Percentiles rank a stretch among this genome's conserved stretches.
Conservation (phyloP, 1,140 invertebrate species). For the Anoplophora glabripennis region DNA sequence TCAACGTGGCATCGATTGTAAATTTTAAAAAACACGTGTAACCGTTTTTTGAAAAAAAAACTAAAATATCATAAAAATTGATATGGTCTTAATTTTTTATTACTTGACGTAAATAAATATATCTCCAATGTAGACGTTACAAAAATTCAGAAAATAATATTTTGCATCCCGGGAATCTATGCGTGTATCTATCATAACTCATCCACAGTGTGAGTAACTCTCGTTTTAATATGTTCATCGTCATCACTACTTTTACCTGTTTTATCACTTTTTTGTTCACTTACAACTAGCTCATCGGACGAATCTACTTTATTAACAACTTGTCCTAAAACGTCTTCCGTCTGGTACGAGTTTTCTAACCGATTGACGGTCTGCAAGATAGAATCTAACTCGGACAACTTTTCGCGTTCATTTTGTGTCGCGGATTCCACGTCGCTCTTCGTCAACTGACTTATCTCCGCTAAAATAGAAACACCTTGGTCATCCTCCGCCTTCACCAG, state of each 20-base stretch:
- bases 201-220: slow-evolving; percentile 8
- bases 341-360: neutral
- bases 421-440: slow-evolving; percentile 3
- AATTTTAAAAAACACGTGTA: too few relatives aligned
- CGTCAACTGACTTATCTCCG: slow-evolving; percentile 23
- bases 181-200: slow-evolving; percentile 31
- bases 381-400: slow-evolving; percentile 7
- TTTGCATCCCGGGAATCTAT: too few relatives aligned
- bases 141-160: too few relatives aligned
- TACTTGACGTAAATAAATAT: too few relatives aligned
- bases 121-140: too few relatives aligned
- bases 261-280: slow-evolving; percentile 14
- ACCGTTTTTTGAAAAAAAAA: too few relatives aligned
- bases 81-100: too few relatives aligned
- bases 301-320: slow-evolving; percentile 4
- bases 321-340: slow-evolving; percentile 9
- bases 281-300: slow-evolving; percentile 3
- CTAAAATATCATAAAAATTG: too few relatives aligned
- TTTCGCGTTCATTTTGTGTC: slow-evolving; percentile 9
- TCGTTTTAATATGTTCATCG: slow-evolving; percentile 8
- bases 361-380: slow-evolving; percentile 18
- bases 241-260: neutral
- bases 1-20: too few relatives aligned
- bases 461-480: slow-evolving; percentile 19
- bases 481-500: slow-evolving; percentile 25